Percentiles rank a stretch among this genome's conserved stretches.
Evolutionary conservation across 2,113 vertebrate genomes (phyloP).

Genomic region (Numenius arquata): DNA sequence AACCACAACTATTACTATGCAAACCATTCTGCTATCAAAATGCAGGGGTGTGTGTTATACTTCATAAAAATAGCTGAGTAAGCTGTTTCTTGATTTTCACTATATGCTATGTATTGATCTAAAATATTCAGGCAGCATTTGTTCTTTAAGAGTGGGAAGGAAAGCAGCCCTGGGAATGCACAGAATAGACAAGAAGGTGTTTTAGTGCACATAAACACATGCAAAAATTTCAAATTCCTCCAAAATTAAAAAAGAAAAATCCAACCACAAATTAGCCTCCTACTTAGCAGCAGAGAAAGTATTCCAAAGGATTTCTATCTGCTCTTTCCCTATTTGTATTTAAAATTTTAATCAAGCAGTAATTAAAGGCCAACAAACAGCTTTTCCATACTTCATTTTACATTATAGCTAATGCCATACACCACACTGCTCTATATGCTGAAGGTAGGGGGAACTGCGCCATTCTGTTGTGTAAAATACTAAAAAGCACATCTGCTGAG

Average conservation of each 20-base stretch:
- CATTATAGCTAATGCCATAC: conserved; percentile 16
- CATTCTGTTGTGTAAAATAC: conserved; percentile 37
- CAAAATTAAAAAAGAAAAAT: background rate
- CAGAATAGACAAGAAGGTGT: background rate
- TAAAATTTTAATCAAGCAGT: conserved; percentile 33
- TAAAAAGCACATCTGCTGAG: conserved; percentile 55
- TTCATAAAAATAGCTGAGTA: conserved; percentile 23
- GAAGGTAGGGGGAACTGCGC: conserved; percentile 27
- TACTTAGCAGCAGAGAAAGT: background rate
- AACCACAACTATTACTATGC: conserved; percentile 8
- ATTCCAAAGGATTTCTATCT: background rate
- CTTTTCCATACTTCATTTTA: conserved; percentile 39
- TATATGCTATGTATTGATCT: background rate
- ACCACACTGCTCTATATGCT: background rate
- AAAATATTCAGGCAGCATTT: conserved; percentile 39
- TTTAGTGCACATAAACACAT: background rate
- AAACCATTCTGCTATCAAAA: conserved; percentile 34
- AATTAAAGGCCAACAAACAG: conserved; percentile 37
- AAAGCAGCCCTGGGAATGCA: background rate
- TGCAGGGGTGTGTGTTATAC: background rate
- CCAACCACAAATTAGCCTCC: background rate
- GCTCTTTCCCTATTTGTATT: background rate
- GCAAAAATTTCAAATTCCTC: background rate
- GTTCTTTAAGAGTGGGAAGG: background rate
- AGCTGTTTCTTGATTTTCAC: conserved; percentile 16